Evolutionary conservation across 2,113 vertebrate species (phyloP).

Genomic region (Centropus bengalensis): DNA sequence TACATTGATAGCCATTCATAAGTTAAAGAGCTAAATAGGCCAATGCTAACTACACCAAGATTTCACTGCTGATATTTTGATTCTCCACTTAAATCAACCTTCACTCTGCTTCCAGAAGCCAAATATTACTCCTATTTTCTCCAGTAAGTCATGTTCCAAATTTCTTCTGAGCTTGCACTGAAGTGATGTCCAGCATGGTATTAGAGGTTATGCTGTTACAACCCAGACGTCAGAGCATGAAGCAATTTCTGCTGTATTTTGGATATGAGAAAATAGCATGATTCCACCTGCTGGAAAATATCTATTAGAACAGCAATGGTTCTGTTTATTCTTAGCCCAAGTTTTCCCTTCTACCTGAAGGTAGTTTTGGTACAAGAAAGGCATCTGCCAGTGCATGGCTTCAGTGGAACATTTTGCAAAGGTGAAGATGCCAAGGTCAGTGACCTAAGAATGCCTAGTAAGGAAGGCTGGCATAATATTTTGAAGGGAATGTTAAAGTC

Average conservation of each 20-base stretch:
- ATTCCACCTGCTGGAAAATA: not conserved
- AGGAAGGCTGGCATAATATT: not conserved
- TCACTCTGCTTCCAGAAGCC: not conserved
- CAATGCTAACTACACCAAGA: not conserved
- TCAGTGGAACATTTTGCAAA: not conserved
- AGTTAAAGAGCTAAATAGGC: slow-evolving; percentile 19
- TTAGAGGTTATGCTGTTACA: not conserved
- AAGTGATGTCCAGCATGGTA: not conserved
- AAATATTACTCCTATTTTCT: not conserved
- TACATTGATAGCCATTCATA: not conserved
- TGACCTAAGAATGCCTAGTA: not conserved
- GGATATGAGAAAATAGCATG: not conserved
- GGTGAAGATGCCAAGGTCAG: not conserved
- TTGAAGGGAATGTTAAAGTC: not conserved
- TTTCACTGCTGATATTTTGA: not conserved
- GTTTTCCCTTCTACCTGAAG: not conserved
- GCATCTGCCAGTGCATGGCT: not conserved
- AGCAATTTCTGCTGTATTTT: not conserved
- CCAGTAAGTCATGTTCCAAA: not conserved
- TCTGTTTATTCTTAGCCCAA: not conserved
- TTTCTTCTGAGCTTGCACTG: not conserved
- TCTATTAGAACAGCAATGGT: not conserved
- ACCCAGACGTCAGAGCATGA: not conserved
- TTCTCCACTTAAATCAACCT: not conserved
- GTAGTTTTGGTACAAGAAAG: not conserved